A percentile compares a stretch with the other conserved stretches of the same genome.
Conservation (phyloP, 1,140 invertebrate species). For the Drosophila insularis region DNA sequence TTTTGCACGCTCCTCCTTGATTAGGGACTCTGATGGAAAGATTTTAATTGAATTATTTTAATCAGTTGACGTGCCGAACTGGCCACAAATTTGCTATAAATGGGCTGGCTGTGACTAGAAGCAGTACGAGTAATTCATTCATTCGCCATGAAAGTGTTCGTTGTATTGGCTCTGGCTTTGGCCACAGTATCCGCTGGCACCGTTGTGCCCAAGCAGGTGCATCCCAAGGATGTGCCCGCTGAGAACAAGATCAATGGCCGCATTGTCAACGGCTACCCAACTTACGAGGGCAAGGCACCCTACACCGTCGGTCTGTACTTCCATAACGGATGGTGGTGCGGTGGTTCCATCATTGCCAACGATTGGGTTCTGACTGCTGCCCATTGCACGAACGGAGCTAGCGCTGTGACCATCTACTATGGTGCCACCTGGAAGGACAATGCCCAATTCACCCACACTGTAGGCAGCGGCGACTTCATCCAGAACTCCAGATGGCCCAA, state of each 20-base stretch:
- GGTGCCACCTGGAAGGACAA: conserved; percentile 46
- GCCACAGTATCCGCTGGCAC: conserved; percentile 27
- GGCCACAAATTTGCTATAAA: neutral
- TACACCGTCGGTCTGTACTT: conserved; percentile 83
- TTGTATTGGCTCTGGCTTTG: conserved; percentile 40
- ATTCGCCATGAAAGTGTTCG: conserved; percentile 48
- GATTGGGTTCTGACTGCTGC: conserved; percentile 85
- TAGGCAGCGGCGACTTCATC: conserved; percentile 28
- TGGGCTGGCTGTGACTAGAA: neutral
- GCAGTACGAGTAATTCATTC: neutral
- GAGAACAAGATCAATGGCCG: conserved; percentile 40
- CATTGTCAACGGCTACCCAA: conserved; percentile 61
- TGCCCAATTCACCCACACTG: conserved; percentile 20
- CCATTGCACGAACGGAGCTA: conserved; percentile 82
- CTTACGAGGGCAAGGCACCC: conserved; percentile 82
- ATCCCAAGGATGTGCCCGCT: conserved; percentile 31
- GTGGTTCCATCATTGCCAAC: conserved; percentile 84
- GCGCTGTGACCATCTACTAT: conserved; percentile 47
- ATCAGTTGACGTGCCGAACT: neutral
- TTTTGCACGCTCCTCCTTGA: neutral
- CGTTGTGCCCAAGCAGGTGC: conserved; percentile 9
- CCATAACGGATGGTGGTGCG: conserved; percentile 83
- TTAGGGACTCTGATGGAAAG: neutral
- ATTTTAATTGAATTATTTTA: neutral
- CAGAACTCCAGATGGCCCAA: conserved; percentile 47